Conservation (phyloP, 1,140 invertebrate genomes). For the Berghia stephanieae region DNA sequence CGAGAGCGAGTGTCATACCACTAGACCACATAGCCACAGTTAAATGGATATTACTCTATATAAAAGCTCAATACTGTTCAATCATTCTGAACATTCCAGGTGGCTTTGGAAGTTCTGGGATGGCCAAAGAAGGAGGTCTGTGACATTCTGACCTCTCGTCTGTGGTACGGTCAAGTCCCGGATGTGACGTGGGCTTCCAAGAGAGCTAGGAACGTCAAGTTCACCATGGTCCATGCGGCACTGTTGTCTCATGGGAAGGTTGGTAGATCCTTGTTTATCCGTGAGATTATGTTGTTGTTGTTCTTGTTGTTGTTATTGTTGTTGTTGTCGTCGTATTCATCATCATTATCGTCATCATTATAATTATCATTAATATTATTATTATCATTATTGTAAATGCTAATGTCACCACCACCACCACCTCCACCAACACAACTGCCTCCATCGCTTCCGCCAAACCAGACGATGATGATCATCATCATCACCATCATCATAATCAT, state of each 20-base stretch:
- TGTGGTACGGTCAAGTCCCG: conserved; percentile 85
- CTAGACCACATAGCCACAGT: too few relatives aligned
- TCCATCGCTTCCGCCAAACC: not conserved
- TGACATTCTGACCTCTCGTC: conserved; percentile 86
- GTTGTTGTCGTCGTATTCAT: too few relatives aligned
- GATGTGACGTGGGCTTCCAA: conserved; percentile 82
- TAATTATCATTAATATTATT: too few relatives aligned
- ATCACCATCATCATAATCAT: too few relatives aligned
- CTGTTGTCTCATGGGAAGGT: conserved; percentile 75
- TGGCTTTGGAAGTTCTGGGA: conserved; percentile 90
- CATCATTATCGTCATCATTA: conserved; percentile 7
- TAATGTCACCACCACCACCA: not conserved
- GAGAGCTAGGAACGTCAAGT: conserved; percentile 85
- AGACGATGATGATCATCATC: not conserved
- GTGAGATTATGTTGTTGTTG: too few relatives aligned
- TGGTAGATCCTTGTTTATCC: conserved; percentile 36
- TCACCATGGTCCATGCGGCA: conserved; percentile 85
- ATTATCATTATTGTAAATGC: too few relatives aligned
- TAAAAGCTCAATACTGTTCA: too few relatives aligned
- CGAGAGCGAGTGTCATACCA: too few relatives aligned
- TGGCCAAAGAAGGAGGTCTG: conserved; percentile 88
- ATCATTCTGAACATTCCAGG: too few relatives aligned
- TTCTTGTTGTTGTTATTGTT: not conserved
- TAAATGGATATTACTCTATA: not conserved
- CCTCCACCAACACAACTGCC: too few relatives aligned